Base-by-base conservation (phyloP, 2,113 vertebrate genomes). In the Chaenogobius annularis region DNA sequence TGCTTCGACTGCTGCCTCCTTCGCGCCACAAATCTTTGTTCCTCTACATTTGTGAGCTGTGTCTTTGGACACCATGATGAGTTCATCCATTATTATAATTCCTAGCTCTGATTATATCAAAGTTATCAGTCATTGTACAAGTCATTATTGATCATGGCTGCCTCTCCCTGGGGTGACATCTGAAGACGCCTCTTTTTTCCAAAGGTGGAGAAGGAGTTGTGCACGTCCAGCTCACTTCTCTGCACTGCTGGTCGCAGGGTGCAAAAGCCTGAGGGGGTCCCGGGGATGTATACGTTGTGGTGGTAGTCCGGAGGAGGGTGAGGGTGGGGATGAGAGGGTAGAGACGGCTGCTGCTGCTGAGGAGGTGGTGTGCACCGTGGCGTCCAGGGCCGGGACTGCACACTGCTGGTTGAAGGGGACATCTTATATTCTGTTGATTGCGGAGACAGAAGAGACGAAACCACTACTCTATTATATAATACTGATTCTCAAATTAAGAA, bases 201-300 rank as follows among this genome's bases (percentile, higher is more conserved):
- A 75, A 97, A 97, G 64, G 96, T 97, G 66, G 96, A 96, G 88
- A 97, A 97, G 69, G 95, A 92, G 88, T 96, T 96, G 87, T 95
- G 95, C 81, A 93, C 94, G 26, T 96, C 95, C 40, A 90, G 79
- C 62, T 95, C 94, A 4, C 91, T 90, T 71, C 93, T 92, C 64
- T 91, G 91, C 0, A 63, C 90, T 0, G 77, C 20, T 0, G 95
- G 94, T 76, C 95, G 93, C 83, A 94, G 89, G 63, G 94, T 94
- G 74, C 94, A 93, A 70, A 94, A 91, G 22, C 91, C 90, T 0
- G 93, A 94, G 0, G 95, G 95, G 0, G 95, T 97, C 69, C 95
- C 95, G 0, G 95, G 96, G 78, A 96, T 97, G 85, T 96, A 96
- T 44, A 97, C 94, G 0, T 97, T 97, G 89, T 96, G 95, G 79